Base-by-base conservation (phyloP, 2,113 vertebrate species). In the Callospermophilus lateralis region DNA sequence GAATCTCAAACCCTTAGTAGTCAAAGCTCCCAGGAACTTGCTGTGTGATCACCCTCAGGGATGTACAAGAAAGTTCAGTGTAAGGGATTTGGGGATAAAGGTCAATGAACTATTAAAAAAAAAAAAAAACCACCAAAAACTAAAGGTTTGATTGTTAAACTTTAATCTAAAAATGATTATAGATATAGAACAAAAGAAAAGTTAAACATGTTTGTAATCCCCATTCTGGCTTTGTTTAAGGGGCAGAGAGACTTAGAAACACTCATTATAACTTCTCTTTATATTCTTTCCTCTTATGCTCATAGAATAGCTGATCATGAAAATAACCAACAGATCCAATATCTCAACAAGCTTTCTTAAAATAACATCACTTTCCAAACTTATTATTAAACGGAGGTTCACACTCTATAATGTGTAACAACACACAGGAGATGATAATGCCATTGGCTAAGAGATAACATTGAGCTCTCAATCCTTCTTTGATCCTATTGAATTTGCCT, bases 401-500 rank as follows among this genome's bases (percentile, higher is more conserved):
- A 78, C 58, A 32, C 76, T 94, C 51, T 55, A 4, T 84, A 81
- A 93, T 72, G 72, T 68, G 24, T 91, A 83, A 95, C 91, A 96
- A 76, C 65, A 77, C 68, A 84, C 19, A 24, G 93, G 79, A 81
- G 81, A 89, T 90, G 85, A 89, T 94, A 84, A 92, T 73, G 93
- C 84, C 94, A n/a, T 20, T 87, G 90, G 84, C 67, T 42, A 94
- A 95, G 89, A 92, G 93, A 73, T 92, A 96, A 93, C 80, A 83
- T 94, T 95, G 85, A 86, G 95, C 53, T 96, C 97, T 89, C 95
- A 93, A 72, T 95, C 72, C 67, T 85, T 97, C 91, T 97, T 37
- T 97, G 98, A 79, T 93, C 95, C 58, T 95, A 70, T 81, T 98
- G 97, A 97, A 98, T 98, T 97, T 90, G 97, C 89, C 93, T 97